Percentiles rank a stretch among this genome's conserved stretches.
Conservation (phyloP, 2,888 invertebrate species). For the Phortica magna region DNA sequence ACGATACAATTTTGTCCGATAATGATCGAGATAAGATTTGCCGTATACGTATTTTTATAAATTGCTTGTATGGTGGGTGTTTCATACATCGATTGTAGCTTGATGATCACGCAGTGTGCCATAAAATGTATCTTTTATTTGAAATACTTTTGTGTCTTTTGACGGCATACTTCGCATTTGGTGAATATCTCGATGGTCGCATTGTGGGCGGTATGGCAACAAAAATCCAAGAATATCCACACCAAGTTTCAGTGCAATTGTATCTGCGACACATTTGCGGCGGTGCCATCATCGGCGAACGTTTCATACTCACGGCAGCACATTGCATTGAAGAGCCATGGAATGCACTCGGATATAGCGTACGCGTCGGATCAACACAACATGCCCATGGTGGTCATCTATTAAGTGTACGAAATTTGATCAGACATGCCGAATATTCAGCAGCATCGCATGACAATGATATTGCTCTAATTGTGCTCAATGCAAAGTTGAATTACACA, state of each 20-base stretch:
- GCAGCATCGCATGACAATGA: conserved; percentile 63
- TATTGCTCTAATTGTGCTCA: conserved; percentile 66
- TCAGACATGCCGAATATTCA: conserved; percentile 63
- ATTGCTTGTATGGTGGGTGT: no score
- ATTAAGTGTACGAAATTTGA: conserved; percentile 59
- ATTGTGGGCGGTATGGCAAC: conserved; percentile 64
- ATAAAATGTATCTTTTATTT: no score
- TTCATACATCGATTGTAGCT: no score
- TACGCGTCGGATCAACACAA: conserved; percentile 62
- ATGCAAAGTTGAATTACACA: conserved; percentile 59
- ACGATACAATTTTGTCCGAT: no score
- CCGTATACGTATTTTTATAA: no score
- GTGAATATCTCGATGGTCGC: conserved; percentile 53
- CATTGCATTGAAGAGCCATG: conserved; percentile 64
- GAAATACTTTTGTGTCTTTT: no score
- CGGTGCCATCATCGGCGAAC: conserved; percentile 63
- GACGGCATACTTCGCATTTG: no score
- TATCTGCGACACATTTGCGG: conserved; percentile 63
- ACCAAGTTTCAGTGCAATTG: conserved; percentile 63
- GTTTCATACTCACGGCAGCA: conserved; percentile 65
- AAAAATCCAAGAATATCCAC: conserved; percentile 57
- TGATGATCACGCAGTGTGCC: no score
- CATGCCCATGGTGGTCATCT: conserved; percentile 64
- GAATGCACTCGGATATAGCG: conserved; percentile 55
- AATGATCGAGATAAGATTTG: no score